Evolutionary conservation across 2,113 vertebrate species (phyloP).

Genomic region (Clarias magur): DNA sequence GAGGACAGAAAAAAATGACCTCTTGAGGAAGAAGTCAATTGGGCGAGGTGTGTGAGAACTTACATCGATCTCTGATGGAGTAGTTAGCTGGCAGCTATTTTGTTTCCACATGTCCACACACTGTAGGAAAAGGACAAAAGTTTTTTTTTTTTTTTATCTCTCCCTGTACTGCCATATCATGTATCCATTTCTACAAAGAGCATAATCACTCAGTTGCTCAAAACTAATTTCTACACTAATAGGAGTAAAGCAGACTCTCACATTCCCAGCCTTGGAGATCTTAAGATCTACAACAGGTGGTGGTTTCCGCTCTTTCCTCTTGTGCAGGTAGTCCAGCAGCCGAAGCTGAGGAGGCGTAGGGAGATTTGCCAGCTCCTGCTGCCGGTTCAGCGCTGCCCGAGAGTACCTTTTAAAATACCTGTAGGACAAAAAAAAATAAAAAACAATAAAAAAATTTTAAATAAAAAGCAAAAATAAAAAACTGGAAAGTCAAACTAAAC

Average conservation of each 20-base stretch:
- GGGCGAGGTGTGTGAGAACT: slow-evolving; percentile 63
- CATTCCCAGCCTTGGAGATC: slow-evolving; percentile 96
- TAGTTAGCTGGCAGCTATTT: slow-evolving; percentile 84
- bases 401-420: slow-evolving; percentile 95
- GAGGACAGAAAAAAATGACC: neutral
- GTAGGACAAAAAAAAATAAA: slow-evolving; percentile 10
- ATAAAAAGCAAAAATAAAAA: no score
- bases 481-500: no score
- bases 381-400: slow-evolving; percentile 88
- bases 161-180: neutral
- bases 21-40: neutral
- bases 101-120: slow-evolving; percentile 98
- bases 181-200: no score
- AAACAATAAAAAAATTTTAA: no score
- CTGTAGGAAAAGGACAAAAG: slow-evolving; percentile 62
- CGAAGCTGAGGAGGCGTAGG: slow-evolving; percentile 88
- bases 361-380: slow-evolving; percentile 88
- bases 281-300: slow-evolving; percentile 90
- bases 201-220: neutral
- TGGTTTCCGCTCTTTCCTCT: slow-evolving; percentile 90
- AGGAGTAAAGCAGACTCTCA: slow-evolving; percentile 65
- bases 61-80: slow-evolving; percentile 95
- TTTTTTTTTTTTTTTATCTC: neutral
- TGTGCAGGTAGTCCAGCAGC: slow-evolving; percentile 93
- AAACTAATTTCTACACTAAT: neutral